Conservation (phyloP, 2,888 invertebrate genomes). For the Thymelicus sylvestris region DNA sequence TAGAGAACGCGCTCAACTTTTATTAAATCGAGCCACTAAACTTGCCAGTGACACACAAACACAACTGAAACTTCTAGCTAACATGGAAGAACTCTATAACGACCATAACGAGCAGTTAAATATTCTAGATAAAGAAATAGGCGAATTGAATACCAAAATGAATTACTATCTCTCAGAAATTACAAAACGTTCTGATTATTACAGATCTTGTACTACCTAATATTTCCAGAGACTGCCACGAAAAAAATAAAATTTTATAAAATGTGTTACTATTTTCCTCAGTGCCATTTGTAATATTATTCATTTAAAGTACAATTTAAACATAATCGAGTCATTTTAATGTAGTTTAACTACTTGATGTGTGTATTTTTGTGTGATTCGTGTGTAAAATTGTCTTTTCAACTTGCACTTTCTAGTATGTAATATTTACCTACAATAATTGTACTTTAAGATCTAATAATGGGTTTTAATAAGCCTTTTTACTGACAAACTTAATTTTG, state of each 20-base stretch:
- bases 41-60: conserved; percentile 91
- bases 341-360: conserved; percentile 30
- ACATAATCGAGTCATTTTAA: conserved; percentile 21
- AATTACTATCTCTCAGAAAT: conserved; percentile 86
- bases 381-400: conserved; percentile 19
- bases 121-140: conserved; percentile 86
- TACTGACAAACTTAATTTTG: not conserved
- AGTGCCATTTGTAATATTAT: conserved; percentile 38
- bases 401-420: not conserved
- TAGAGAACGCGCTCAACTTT: conserved; percentile 90
- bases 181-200: conserved; percentile 85
- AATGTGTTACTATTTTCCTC: conserved; percentile 20
- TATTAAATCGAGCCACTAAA: conserved; percentile 92
- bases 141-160: conserved; percentile 87
- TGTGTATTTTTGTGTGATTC: conserved; percentile 26
- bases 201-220: conserved; percentile 80
- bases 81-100: conserved; percentile 88
- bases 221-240: not conserved
- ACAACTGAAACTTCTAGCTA: conserved; percentile 88
- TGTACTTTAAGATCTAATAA: not conserved
- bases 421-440: not conserved
- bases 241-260: conserved; percentile 13
- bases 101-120: conserved; percentile 86
- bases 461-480: not conserved
- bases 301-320: conserved; percentile 30